Evolutionary conservation across 2,113 vertebrate species (phyloP).

Genomic region (Meleagris gallopavo): DNA sequence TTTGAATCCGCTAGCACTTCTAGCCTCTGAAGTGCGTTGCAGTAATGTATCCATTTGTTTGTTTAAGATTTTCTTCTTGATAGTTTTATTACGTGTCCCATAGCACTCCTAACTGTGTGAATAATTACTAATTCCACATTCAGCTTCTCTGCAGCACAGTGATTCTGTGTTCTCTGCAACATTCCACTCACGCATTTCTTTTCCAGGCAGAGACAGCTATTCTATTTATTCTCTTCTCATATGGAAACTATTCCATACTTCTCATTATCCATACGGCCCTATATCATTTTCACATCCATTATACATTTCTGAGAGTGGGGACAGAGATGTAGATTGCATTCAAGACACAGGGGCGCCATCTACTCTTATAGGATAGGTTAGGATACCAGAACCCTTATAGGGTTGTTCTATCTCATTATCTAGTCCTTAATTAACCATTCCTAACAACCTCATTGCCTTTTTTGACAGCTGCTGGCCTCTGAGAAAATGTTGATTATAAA

Average conservation of each 20-base stretch:
- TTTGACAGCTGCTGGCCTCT: neutral
- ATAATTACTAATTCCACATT: neutral
- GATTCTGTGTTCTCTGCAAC: neutral
- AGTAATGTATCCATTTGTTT: neutral
- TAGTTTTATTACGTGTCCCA: neutral
- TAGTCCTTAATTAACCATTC: neutral
- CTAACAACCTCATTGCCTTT: neutral
- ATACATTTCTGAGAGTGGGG: neutral
- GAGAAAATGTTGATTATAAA: neutral
- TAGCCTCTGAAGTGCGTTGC: neutral
- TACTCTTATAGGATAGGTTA: neutral
- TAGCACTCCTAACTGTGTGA: neutral
- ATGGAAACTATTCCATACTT: neutral
- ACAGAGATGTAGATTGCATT: neutral
- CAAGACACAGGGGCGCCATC: neutral
- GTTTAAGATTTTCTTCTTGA: neutral
- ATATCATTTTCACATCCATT: neutral
- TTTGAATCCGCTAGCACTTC: neutral
- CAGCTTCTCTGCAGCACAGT: neutral
- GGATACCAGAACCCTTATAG: no score
- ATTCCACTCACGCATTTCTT: neutral
- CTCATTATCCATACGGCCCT: neutral
- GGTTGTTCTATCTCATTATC: neutral
- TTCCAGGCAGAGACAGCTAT: neutral
- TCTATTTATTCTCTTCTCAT: neutral